A percentile compares a stretch with the other conserved stretches of the same genome.
Conservation (phyloP, 2,113 vertebrate genomes). For the Archilochus colubris region DNA sequence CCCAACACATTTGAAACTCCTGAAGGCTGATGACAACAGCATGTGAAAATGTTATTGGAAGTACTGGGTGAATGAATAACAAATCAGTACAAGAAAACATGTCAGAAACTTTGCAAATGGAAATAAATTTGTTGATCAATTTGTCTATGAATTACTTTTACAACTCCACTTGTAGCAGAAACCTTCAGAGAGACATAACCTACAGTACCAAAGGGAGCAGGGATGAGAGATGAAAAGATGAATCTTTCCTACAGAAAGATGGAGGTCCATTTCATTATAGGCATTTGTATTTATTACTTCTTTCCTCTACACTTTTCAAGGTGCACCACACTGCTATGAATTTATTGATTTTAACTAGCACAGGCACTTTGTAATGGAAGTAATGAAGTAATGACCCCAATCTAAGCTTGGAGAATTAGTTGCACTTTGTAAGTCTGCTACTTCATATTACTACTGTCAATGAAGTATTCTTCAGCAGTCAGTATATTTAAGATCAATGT, state of each 20-base stretch:
- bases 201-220: not conserved
- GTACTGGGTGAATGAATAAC: not conserved
- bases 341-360: not conserved
- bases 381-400: conserved; percentile 3
- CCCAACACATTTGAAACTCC: not conserved
- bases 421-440: not conserved
- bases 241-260: not conserved
- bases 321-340: not conserved
- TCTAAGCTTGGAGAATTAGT: not conserved
- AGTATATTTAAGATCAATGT: not conserved
- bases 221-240: not conserved
- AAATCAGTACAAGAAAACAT: not conserved
- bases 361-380: not conserved
- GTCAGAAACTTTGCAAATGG: not conserved
- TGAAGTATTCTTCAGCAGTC: conserved; percentile 21
- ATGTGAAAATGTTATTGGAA: not conserved
- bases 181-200: not conserved
- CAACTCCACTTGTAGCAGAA: not conserved
- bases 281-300: not conserved
- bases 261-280: not conserved
- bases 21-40: not conserved
- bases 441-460: not conserved
- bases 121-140: not conserved
- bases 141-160: conserved; percentile 16
- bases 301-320: not conserved